These are phyloP conservation scores for Drosophila persimilis DNA, from an alignment of 1,140 invertebrate species.

Conservation along the genomic window DNA sequence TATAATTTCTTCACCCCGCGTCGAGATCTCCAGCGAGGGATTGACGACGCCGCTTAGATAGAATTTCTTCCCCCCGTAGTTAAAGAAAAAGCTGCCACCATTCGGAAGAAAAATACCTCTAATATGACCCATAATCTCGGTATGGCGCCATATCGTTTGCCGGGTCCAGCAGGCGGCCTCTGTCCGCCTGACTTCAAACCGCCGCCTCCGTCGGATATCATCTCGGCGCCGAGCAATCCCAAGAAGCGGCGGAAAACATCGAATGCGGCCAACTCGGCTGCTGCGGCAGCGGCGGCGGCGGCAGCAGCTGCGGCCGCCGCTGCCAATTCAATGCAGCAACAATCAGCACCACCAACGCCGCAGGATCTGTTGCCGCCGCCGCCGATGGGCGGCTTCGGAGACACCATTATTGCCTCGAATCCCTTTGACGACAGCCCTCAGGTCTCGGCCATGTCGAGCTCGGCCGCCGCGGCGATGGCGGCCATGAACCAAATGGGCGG, in stretches of 20 bases:
- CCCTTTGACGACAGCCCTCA: constrained; percentile 96
- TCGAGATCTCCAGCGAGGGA: constrained; percentile 62
- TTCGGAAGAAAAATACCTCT: constrained; percentile 82
- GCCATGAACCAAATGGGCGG: constrained; percentile 85
- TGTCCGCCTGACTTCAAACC: constrained; percentile 86
- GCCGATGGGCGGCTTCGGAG: constrained; percentile 92
- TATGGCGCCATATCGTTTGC: constrained; percentile 88
- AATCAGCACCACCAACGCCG: constrained; percentile 85
- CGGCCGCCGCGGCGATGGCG: constrained; percentile 84
- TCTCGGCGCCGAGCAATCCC: constrained; percentile 86
- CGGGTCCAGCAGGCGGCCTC: constrained; percentile 86
- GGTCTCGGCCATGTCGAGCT: constrained; percentile 76
- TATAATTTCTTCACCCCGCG: constrained; percentile 30
- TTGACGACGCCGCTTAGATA: constrained; percentile 66
- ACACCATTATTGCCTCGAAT: constrained; percentile 96
- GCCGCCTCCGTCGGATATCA: constrained; percentile 85
- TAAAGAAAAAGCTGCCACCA: constrained; percentile 82
- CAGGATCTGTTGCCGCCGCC: constrained; percentile 92
- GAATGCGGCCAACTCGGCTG: constrained; percentile 83
- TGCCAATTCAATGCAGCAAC: constrained; percentile 84
- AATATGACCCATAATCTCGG: constrained; percentile 88
- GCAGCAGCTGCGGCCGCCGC: constrained; percentile 81
- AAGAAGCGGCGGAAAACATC: constrained; percentile 88
- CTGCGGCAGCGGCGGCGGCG: constrained; percentile 73
- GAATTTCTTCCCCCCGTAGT: constrained; percentile 66